Base-by-base conservation (phyloP, 92 coral and sea anemone species). In the Heteractis magnifica region DNA sequence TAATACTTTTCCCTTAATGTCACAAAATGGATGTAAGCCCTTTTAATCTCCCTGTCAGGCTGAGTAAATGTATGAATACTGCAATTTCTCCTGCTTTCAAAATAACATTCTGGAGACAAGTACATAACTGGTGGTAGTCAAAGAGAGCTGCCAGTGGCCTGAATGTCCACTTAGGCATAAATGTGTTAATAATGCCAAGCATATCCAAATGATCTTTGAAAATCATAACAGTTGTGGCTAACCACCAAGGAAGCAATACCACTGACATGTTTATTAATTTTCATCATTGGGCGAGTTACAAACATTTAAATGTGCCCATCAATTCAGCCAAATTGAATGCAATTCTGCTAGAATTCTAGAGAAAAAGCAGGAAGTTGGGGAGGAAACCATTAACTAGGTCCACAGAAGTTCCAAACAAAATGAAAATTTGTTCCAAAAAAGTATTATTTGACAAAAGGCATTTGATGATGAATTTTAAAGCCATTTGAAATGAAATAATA, bases 211-310 rank as follows among this genome's bases (percentile, higher is more conserved):
- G 83, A 80, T 80, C 75, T 80, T 49, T 44, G 68, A 56, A 62
- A 41, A 80, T 80, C 56, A 80, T 48, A 80, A 64, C 51, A 65
- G 52, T 80, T 51, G 87, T 77, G 87, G 87, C 68, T 84, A 56
- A 78, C 87, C 87, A 77, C 55, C 49, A 77, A 84, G 60, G 56
- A 71, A 59, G 48, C 73, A 56, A 84, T 75, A 84, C 76, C 52
- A 3, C 21, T 51, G 80, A 68, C 76, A 77, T 77, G 87, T 84
- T 65, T 84, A 84, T 84, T 68, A 84, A 84, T 84, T 64, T 59
- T 49, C 34, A 48, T 59, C 49, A 26, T 78, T 71, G 75, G 58
- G 53, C 60, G 14, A 21, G 56, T n/a, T 72, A 62, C 70, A n/a
- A 55, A 49, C 13, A 80, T 49, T 48, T 68, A 8, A 68, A 68